Conservation (phyloP, 2,888 invertebrate genomes). For the Branchinecta sandiegonensis region DNA sequence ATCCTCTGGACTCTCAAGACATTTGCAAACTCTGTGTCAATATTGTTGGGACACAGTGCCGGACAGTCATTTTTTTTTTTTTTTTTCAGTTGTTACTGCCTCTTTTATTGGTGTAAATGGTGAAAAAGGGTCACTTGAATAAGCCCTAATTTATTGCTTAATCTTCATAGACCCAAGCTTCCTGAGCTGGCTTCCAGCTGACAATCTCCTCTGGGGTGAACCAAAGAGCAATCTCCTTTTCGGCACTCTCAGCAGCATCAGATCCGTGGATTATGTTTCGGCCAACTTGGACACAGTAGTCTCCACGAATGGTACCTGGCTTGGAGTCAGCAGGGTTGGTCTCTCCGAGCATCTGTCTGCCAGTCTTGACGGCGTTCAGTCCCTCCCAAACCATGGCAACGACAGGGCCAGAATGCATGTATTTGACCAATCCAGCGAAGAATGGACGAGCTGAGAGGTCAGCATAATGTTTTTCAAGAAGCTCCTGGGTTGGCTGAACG, state of each 20-base stretch:
- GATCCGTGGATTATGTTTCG: slow-evolving; percentile 94
- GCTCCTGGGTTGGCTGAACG: slow-evolving; percentile 68
- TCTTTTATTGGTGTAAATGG: too few species aligned
- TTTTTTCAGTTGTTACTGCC: too few species aligned
- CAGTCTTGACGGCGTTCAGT: slow-evolving; percentile 81
- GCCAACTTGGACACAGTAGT: slow-evolving; percentile 86
- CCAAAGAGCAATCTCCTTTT: slow-evolving; percentile 92
- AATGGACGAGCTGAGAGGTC: slow-evolving; percentile 80
- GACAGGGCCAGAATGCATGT: slow-evolving; percentile 85
- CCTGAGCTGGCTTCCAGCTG: slow-evolving; percentile 63
- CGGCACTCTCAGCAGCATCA: slow-evolving; percentile 87
- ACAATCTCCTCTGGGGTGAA: slow-evolving; percentile 71
- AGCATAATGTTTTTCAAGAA: slow-evolving; percentile 81
- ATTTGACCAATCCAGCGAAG: slow-evolving; percentile 82
- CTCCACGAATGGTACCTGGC: slow-evolving; percentile 95
- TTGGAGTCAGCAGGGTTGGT: slow-evolving; percentile 90
- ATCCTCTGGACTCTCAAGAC: too few species aligned
- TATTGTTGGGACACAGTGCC: too few species aligned
- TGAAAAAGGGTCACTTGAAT: too few species aligned
- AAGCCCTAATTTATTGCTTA: slow-evolving; percentile 1
- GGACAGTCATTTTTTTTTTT: too few species aligned
- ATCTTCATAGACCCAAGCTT: slow-evolving; percentile 84
- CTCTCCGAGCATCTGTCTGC: slow-evolving; percentile 88
- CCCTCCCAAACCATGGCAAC: slow-evolving; percentile 97
- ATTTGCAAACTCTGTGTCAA: too few species aligned